Base-by-base conservation (phyloP, 2,797 vertebrate species). In the Notolabrus celidotus region DNA sequence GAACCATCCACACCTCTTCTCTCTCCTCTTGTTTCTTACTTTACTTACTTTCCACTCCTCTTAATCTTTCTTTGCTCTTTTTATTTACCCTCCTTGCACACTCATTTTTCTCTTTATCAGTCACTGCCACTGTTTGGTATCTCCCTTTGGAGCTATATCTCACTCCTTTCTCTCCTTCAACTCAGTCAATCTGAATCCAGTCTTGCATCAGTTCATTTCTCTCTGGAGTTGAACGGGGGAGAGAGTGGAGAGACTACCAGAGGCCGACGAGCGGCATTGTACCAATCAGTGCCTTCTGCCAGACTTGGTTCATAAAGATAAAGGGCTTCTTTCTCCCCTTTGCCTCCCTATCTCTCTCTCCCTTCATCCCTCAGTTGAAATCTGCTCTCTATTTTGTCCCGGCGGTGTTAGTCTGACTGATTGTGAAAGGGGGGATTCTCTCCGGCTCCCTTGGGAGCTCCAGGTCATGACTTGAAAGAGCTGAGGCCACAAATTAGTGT, bases 131-230 rank as follows among this genome's bases (percentile, higher is more conserved):
- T 65, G 62, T 50, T 64, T 14, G 3, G 19, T 65, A 74, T 82
- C 74, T 84, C 71, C 67, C 85, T 72, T 74, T 69, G 41, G 77
- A 74, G 79, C 89, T 69, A 49, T 82, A 82, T 77, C 70, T 88
- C 73, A 38, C 79, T 55, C 62, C 79, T 76, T 58, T 79, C 76
- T 79, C 71, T 57, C 29, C 53, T 55, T 61, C 68, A 71, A 36
- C 68, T 73, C 76, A 80, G 85, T 85, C 88, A 82, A 71, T 88
- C 85, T 88, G 77, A 79, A 60, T 85, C 79, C 84, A 61, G 82
- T 84, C 78, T 89, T 88, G 85, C 87, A 84, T 88, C 88, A 88
- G 66, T 86, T 86, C 64, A 86, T 87, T 89, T 76, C 86, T 90
- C 84, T 77, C 59, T 52, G 74, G 85, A 86, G 77, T 71, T 61